Conservation (phyloP, 2,888 invertebrate species). For the Orthonychiurus folsomi region DNA sequence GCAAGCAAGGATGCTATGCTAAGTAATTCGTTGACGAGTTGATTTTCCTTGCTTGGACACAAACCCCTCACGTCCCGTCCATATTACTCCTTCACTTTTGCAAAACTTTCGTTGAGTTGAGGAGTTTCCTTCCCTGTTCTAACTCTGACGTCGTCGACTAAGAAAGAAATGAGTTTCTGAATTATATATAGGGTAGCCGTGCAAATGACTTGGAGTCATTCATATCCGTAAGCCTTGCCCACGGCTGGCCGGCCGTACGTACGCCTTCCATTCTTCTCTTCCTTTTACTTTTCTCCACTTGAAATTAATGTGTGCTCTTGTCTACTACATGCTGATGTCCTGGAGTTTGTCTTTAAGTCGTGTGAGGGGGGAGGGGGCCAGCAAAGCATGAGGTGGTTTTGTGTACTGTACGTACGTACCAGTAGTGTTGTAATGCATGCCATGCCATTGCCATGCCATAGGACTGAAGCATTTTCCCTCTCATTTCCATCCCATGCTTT, state of each 20-base stretch:
- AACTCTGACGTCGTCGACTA: background rate
- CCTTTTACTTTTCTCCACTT: conserved; percentile 8
- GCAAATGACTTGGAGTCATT: conserved; percentile 1
- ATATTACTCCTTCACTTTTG: background rate
- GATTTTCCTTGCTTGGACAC: background rate
- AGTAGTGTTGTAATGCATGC: no score
- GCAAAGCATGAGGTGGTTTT: background rate
- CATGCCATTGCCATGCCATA: no score
- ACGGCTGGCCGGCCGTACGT: no score
- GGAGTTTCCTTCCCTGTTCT: no score
- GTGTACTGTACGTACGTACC: background rate
- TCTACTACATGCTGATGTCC: conserved; percentile 2
- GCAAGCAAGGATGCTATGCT: no score
- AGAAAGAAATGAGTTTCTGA: background rate
- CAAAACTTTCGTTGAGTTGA: no score
- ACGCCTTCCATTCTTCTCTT: conserved; percentile 6
- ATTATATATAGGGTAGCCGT: background rate
- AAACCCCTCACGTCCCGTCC: background rate
- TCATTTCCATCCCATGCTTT: background rate
- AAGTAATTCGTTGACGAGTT: background rate
- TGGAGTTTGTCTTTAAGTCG: background rate
- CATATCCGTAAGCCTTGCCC: background rate
- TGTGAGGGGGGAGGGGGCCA: background rate
- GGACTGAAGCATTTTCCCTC: no score
- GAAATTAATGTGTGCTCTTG: conserved; percentile 23